Percentiles rank a stretch among this genome's conserved stretches.
These are phyloP conservation scores for Caligus rogercresseyi DNA, from an alignment of 1,140 invertebrate genomes.

Conservation along the genomic window DNA sequence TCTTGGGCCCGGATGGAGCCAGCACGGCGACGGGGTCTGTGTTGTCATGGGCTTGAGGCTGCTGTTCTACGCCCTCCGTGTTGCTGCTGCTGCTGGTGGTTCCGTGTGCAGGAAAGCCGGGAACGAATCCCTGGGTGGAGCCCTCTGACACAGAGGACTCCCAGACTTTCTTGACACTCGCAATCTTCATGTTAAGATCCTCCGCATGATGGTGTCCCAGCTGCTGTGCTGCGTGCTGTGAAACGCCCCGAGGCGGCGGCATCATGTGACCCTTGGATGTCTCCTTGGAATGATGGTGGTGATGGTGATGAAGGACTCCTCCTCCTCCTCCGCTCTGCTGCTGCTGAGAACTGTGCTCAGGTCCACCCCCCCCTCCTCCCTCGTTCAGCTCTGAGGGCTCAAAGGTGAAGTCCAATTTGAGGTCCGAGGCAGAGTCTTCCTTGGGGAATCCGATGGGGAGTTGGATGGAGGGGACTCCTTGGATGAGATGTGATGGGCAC, in stretches of 20 bases:
- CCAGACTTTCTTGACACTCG: slow-evolving; percentile 71
- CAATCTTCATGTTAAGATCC: slow-evolving; percentile 81
- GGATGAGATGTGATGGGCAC: slow-evolving; percentile 33
- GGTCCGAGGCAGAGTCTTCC: slow-evolving; percentile 59
- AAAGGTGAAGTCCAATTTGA: slow-evolving; percentile 77
- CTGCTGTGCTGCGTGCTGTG: too few relatives aligned
- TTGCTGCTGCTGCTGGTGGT: background rate
- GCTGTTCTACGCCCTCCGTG: background rate
- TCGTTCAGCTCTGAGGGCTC: slow-evolving; percentile 33
- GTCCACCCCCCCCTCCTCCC: background rate
- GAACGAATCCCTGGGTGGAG: background rate
- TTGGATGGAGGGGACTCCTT: slow-evolving; percentile 27
- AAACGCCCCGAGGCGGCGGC: background rate
- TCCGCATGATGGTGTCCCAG: slow-evolving; percentile 39
- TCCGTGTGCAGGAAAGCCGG: background rate
- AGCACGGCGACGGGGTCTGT: background rate
- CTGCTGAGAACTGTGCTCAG: background rate
- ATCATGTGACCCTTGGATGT: slow-evolving; percentile 24
- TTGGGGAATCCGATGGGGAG: slow-evolving; percentile 42
- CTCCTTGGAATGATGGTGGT: slow-evolving; percentile 41
- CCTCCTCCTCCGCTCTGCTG: background rate
- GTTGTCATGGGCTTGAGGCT: background rate
- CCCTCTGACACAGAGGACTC: slow-evolving; percentile 32
- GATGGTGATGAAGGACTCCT: slow-evolving; percentile 36
- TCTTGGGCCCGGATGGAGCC: background rate